Conservation (phyloP, 92 coral and sea anemone species). For the Palythoa grandis region DNA sequence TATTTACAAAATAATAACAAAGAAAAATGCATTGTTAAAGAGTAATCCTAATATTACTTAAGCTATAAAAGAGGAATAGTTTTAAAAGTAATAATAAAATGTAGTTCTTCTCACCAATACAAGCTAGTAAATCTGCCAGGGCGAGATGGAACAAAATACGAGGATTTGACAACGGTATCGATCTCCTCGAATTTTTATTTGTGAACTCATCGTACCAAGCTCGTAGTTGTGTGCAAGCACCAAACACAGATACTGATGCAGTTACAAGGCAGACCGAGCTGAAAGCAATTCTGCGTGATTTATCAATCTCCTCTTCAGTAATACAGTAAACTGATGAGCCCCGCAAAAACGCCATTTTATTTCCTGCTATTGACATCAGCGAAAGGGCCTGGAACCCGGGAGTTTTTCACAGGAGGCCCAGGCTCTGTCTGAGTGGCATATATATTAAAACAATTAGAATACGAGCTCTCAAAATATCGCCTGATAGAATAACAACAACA, state of each 20-base stretch:
- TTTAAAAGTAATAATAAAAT: background rate
- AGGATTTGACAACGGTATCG: constrained; percentile 72
- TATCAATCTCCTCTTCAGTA: constrained; percentile 48
- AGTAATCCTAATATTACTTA: background rate
- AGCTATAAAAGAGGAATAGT: background rate
- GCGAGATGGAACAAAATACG: constrained; percentile 80
- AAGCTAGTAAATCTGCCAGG: constrained; percentile 85
- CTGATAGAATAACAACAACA: too few relatives aligned
- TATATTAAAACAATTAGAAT: too few relatives aligned
- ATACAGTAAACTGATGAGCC: constrained; percentile 83
- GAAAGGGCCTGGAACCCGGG: too few relatives aligned
- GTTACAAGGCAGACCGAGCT: constrained; percentile 81
- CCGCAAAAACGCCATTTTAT: constrained; percentile 92
- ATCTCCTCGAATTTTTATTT: constrained; percentile 53
- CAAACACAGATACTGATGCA: constrained; percentile 77
- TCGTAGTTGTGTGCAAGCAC: constrained; percentile 82
- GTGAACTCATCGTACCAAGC: constrained; percentile 58
- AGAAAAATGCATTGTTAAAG: background rate
- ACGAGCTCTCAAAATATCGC: too few relatives aligned
- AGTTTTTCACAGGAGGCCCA: too few relatives aligned
- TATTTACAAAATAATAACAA: background rate
- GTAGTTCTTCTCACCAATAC: constrained; percentile 67
- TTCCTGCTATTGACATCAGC: too few relatives aligned
- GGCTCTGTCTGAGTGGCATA: too few relatives aligned
- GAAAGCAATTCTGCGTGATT: constrained; percentile 44